Base-by-base conservation (phyloP, 2,888 invertebrate genomes). In the Lasioglossum pauxillum region DNA sequence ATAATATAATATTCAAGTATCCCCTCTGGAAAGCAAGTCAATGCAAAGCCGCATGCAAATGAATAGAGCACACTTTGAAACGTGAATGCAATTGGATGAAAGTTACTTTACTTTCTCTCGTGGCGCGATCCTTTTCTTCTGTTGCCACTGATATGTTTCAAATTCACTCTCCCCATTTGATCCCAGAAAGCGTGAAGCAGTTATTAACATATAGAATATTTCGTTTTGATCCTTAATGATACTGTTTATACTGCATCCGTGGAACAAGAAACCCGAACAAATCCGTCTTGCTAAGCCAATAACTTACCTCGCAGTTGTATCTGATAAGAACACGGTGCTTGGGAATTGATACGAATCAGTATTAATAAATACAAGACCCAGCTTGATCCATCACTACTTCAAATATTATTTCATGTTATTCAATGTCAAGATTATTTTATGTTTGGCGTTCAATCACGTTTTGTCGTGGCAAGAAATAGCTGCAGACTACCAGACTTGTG, bases 351-450 rank as follows among this genome's bases (percentile, higher is more conserved):
- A 72, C 41, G 72, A 23, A 72, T 72, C 44, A 72, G 44, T 72
- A 44, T 72, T 72, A 72, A 72, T 72, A 44, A 44, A 72, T 72
- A 71, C 71, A 41, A 71, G 41, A 71, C 41, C 5, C 14, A 14
- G 41, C n/a, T n/a, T 38, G 71, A 41, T n/a, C n/a, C 10, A 71
- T n/a, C 41, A 2, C n/a, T n/a, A 41, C n/a, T 41, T 41, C n/a
- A 71, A 41, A 12, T 71, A 71, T n/a, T 67, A 23, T 38, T 67
- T 67, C 35, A 67, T 23, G 71, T 41, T 67, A 67, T 35, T 67
- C 23, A 10, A 67, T 23, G 41, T 41, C 69, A 71, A 71, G 12
- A 23, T 38, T 71, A 71, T n/a, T 71, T 41, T n/a, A 38, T n/a
- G 5, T 71, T 41, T 38, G n/a, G n/a, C 19, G 23, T n/a, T 5